phyloP scores from a whole-genome alignment of 2,113 vertebrate species.

The Anguilla rostrata region DNA sequence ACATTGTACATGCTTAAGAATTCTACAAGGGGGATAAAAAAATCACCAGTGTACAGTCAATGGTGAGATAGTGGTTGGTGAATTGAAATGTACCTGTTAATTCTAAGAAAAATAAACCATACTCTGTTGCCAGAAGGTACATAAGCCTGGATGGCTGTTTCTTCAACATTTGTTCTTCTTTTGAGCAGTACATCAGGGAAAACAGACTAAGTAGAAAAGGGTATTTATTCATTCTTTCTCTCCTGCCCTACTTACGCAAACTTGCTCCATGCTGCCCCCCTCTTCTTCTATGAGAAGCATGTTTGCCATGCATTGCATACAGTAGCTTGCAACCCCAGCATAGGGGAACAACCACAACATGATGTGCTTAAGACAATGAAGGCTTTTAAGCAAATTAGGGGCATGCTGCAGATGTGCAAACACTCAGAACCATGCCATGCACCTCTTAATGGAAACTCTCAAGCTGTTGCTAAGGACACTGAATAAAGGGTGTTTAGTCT shows the following conservation, averaged over 20 bases:
- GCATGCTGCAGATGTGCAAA: neutral
- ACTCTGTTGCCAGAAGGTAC: neutral
- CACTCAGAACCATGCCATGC: neutral
- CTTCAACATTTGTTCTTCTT: neutral
- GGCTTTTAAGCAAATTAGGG: neutral
- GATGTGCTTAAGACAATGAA: neutral
- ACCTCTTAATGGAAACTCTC: neutral
- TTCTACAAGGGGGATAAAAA: neutral
- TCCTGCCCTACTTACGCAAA: neutral
- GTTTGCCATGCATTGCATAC: neutral
- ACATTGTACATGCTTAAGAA: neutral
- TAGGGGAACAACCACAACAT: neutral
- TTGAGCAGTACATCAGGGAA: neutral
- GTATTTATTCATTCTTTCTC: neutral
- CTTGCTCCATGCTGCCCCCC: neutral
- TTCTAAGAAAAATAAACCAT: too few relatives aligned
- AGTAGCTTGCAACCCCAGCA: neutral
- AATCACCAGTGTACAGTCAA: neutral
- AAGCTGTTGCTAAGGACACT: neutral
- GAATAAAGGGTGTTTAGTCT: neutral
- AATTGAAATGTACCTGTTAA: neutral
- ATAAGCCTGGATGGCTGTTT: neutral
- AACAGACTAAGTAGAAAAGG: neutral
- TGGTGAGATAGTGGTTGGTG: neutral
- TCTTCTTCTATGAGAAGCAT: neutral